Base-by-base conservation (phyloP, 2,113 vertebrate genomes). In the Myodes glareolus region DNA sequence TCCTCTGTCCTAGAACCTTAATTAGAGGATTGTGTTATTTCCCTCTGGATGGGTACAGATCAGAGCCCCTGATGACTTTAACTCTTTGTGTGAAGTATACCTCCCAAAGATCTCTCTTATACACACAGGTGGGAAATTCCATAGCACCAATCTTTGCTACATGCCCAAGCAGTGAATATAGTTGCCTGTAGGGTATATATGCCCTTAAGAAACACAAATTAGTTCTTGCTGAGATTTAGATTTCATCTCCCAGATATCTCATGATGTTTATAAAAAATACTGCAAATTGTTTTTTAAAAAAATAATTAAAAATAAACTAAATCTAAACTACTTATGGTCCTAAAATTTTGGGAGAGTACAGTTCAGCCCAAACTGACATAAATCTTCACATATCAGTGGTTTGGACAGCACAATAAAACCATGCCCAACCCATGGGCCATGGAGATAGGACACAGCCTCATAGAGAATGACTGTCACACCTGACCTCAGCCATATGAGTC, bases 391-490 rank as follows among this genome's bases (percentile, higher is more conserved):
- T 33, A n/a, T 29, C 23, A 76, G 13, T 63, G 25, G 27, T 8
- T 36, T 88, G 45, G 7, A 29, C 3, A 89, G 33, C 2, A 21
- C 23, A 45, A 29, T 36, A 45, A 39, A 77, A 16, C 14, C 13
- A 39, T 42, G 55, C 50, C 45, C 17, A 42, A 4, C 2, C 47
- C 17, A 7, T 17, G 42, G 1, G 1, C 29, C 17, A 3, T 3
- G 10, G 47, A 33, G 68, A 73, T 23, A 73, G 36, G 0, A 31
- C 17, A 10, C 1, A 9, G 21, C 72, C 31, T 91, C 84, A 68
- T 58, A 47, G 47, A 72, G 3, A 94, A 80, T 42, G 25, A 58
- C 36, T 2, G 12, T 31, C 6, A 52, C 31, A 36, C 47, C 63
- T 89, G 23, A 73, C n/a, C 17, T 78, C n/a, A 47, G 4, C 2